phyloP scores from a whole-genome alignment of 2,113 vertebrate genomes.

The Mobula birostris region DNA sequence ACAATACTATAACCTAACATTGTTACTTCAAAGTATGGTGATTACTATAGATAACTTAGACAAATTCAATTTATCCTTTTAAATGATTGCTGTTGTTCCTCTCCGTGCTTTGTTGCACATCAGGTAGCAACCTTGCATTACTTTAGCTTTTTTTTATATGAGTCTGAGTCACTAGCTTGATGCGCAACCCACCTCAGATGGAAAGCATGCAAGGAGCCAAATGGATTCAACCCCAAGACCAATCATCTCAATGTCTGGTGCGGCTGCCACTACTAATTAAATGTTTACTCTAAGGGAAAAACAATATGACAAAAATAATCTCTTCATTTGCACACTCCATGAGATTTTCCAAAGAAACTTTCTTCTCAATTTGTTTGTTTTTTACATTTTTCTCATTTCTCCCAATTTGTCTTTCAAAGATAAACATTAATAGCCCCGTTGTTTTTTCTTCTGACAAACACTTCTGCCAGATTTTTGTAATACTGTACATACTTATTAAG shows the following conservation, averaged over 20 bases:
- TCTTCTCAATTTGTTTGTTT: neutral
- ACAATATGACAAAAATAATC: neutral
- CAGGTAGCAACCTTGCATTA: too few species aligned
- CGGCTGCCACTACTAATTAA: neutral
- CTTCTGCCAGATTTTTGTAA: neutral
- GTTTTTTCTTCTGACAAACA: neutral
- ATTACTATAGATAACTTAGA: neutral
- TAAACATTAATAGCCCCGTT: constrained; percentile 2
- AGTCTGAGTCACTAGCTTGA: too few species aligned
- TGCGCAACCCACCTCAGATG: too few species aligned
- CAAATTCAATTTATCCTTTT: neutral
- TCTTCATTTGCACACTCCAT: neutral
- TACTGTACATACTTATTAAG: neutral
- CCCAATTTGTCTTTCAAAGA: neutral
- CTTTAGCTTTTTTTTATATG: too few species aligned
- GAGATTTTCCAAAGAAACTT: neutral
- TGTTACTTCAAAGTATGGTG: neutral
- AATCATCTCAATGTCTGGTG: too few species aligned
- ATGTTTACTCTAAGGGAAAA: neutral
- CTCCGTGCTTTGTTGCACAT: too few species aligned
- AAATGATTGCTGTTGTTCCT: neutral
- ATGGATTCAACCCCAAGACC: too few species aligned
- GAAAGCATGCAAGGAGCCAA: too few species aligned
- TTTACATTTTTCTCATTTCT: neutral
- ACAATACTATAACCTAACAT: neutral